Percentiles rank a stretch among this genome's conserved stretches.
Conservation (phyloP, 2,888 invertebrate species). For the Baccha elongata region DNA sequence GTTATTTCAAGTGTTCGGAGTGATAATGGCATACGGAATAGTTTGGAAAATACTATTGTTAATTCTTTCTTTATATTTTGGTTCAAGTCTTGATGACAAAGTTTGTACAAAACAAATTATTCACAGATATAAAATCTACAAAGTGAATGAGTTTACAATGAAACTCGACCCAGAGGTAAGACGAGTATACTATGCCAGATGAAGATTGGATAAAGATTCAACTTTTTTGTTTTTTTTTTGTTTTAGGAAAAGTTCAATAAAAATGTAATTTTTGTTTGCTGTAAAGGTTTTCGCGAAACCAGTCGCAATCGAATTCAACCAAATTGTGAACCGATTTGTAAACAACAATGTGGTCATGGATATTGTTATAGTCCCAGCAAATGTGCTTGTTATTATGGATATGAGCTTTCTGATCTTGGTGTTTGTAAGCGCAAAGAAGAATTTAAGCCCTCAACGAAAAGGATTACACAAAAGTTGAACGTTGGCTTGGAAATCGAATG, state of each 20-base stretch:
- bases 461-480: too few relatives aligned
- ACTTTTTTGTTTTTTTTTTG: not conserved
- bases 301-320: not conserved
- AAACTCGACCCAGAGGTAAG: not conserved
- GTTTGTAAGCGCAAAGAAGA: not conserved
- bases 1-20: not conserved
- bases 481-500: too few relatives aligned
- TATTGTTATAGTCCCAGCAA: conserved; percentile 12
- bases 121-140: not conserved
- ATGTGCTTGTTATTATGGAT: conserved; percentile 13
- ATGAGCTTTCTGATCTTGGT: not conserved
- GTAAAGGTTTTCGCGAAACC: conserved; percentile 25
- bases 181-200: too few relatives aligned
- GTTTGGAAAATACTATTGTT: not conserved
- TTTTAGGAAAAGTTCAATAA: not conserved
- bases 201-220: too few relatives aligned
- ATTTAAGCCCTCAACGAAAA: not conserved
- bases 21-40: not conserved
- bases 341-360: conserved; percentile 22
- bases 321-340: conserved; percentile 23
- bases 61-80: not conserved
- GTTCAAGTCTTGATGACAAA: not conserved
- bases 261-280: not conserved
- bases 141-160: not conserved
- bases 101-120: conserved; percentile 5